Conservation (phyloP, 2,113 vertebrate genomes). For the Oophaga pumilio region DNA sequence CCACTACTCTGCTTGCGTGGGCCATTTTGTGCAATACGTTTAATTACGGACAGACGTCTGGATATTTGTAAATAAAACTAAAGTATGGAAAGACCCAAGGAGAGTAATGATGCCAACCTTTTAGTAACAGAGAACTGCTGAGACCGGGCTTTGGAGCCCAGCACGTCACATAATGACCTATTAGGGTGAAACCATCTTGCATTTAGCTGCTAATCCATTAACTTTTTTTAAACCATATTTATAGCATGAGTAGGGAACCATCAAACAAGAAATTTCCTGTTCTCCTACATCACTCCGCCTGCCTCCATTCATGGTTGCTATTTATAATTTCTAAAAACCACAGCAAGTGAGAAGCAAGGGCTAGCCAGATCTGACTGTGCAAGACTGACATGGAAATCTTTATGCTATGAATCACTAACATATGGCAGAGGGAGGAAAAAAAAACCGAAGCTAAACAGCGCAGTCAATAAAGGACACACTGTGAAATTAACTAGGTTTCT, state of each 20-base stretch:
- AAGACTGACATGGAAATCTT: constrained; percentile 56
- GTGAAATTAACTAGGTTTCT: constrained; percentile 50
- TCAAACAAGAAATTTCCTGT: constrained; percentile 53
- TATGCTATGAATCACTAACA: constrained; percentile 50
- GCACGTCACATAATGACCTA: constrained; percentile 26
- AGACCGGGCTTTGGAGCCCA: background rate
- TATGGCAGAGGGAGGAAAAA: constrained; percentile 33
- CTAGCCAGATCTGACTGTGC: constrained; percentile 47
- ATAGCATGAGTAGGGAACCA: constrained; percentile 38
- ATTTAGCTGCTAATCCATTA: constrained; percentile 39
- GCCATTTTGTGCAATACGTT: background rate
- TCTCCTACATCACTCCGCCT: constrained; percentile 16
- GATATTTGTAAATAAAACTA: background rate
- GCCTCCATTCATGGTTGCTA: constrained; percentile 43
- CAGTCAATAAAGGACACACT: constrained; percentile 46
- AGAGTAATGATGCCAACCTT: background rate
- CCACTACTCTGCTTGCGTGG: background rate
- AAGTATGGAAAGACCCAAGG: background rate
- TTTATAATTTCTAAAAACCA: constrained; percentile 49
- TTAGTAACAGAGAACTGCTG: background rate
- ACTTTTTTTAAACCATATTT: constrained; percentile 43
- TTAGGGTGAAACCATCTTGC: constrained; percentile 13
- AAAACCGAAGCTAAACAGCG: constrained; percentile 35
- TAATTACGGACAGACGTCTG: background rate
- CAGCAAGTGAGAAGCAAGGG: constrained; percentile 31